Evolutionary conservation across 1,140 invertebrate species (phyloP).

Genomic region (Zelostemma sp.): DNA sequence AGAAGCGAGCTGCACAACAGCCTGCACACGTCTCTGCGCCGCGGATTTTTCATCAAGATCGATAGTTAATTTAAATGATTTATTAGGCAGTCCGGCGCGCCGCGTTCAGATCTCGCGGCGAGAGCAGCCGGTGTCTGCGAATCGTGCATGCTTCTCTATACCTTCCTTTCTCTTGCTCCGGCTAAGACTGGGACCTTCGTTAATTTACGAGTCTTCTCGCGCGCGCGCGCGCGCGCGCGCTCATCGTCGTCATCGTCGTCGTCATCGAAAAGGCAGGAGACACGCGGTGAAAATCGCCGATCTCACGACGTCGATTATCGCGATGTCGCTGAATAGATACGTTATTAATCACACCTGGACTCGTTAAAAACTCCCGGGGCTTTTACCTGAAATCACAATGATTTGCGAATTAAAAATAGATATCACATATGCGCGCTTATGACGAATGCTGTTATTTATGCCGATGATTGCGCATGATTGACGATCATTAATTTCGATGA

Average conservation of each 20-base stretch:
- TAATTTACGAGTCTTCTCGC: constrained; percentile 50
- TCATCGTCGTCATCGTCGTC: constrained; percentile 35
- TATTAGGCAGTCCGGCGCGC: constrained; percentile 38
- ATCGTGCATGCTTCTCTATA: constrained; percentile 23
- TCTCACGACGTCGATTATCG: constrained; percentile 14
- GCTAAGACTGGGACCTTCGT: constrained; percentile 30
- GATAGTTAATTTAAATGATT: constrained; percentile 56
- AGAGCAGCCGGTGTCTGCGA: constrained; percentile 32
- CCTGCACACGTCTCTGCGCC: constrained; percentile 6
- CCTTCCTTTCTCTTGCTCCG: constrained; percentile 30
- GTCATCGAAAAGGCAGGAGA: constrained; percentile 22
- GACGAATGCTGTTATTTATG: no score
- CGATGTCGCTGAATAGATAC: constrained; percentile 3
- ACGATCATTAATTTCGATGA: no score
- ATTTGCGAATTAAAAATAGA: neutral
- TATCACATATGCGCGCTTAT: neutral
- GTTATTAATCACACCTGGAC: constrained; percentile 13
- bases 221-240: no score
- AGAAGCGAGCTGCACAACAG: no score
- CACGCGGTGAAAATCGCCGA: constrained; percentile 23
- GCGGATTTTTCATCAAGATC: constrained; percentile 41
- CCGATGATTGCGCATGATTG: no score
- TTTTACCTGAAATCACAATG: neutral
- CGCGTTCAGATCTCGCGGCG: constrained; percentile 37
- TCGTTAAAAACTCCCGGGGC: neutral